A percentile compares a stretch with the other conserved stretches of the same genome.
Evolutionary conservation across 2,113 vertebrate species (phyloP).

Genomic region (Lamprologus callipterus): DNA sequence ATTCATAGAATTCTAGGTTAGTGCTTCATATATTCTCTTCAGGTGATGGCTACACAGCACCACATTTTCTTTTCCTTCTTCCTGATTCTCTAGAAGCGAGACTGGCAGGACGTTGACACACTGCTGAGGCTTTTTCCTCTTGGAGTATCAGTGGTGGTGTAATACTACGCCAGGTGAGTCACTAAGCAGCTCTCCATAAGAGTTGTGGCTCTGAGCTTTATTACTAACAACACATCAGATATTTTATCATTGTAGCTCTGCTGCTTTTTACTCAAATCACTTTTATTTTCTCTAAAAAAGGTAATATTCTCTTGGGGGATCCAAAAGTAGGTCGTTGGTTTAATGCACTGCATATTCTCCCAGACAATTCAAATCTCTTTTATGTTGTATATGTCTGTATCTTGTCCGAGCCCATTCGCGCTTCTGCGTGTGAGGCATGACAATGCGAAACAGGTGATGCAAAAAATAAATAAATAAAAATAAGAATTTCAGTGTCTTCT

Average conservation of each 20-base stretch:
- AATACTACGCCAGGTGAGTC: background rate
- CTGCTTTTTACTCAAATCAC: background rate
- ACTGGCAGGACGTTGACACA: background rate
- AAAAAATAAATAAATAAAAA: background rate
- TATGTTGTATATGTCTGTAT: background rate
- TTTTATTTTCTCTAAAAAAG: background rate
- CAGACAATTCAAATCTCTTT: background rate
- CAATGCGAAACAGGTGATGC: background rate
- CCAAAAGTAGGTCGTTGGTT: background rate
- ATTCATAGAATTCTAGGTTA: accelerated
- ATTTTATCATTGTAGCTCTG: background rate
- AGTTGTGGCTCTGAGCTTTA: background rate
- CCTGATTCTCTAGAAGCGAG: background rate
- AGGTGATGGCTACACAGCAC: background rate
- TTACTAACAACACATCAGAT: background rate
- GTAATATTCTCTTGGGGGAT: accelerated
- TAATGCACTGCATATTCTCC: background rate
- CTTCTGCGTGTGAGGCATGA: background rate
- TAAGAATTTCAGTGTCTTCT: accelerated
- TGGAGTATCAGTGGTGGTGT: background rate
- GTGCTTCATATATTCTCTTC: background rate
- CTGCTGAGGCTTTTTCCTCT: background rate
- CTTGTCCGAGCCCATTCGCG: background rate
- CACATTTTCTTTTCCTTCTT: background rate
- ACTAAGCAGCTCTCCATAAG: background rate